phyloP scores from a whole-genome alignment of 2,797 vertebrate genomes.

The Tympanoctomys barrerae region DNA sequence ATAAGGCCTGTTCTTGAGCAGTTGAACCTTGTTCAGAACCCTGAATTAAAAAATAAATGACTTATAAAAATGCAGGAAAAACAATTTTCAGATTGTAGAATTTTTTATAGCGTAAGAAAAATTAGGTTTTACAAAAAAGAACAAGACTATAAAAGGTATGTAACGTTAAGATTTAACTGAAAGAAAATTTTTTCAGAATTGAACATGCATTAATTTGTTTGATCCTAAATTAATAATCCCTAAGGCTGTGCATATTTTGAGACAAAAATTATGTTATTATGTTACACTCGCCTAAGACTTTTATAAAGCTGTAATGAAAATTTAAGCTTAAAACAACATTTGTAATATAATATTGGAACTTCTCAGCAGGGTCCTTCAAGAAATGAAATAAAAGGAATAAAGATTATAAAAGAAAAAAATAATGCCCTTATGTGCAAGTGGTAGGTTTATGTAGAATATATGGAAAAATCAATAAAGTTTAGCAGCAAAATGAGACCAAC shows the following conservation, averaged over 20 bases:
- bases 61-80: constrained; percentile 54
- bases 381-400: background rate
- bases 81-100: background rate
- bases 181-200: background rate
- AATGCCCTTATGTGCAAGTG: background rate
- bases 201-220: background rate
- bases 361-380: background rate
- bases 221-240: background rate
- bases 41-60: constrained; percentile 88
- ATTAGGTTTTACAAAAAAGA: background rate
- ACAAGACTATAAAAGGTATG: background rate
- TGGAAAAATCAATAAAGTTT: background rate
- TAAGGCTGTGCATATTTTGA: background rate
- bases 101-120: background rate
- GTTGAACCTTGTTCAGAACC: constrained; percentile 91
- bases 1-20: constrained; percentile 93
- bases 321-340: background rate
- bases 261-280: background rate
- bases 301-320: background rate
- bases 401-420: background rate
- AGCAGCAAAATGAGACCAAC: background rate
- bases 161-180: background rate
- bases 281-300: background rate
- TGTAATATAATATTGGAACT: background rate
- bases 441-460: background rate